Conservation (phyloP, 2,888 invertebrate genomes). For the Tipula vernalis region DNA sequence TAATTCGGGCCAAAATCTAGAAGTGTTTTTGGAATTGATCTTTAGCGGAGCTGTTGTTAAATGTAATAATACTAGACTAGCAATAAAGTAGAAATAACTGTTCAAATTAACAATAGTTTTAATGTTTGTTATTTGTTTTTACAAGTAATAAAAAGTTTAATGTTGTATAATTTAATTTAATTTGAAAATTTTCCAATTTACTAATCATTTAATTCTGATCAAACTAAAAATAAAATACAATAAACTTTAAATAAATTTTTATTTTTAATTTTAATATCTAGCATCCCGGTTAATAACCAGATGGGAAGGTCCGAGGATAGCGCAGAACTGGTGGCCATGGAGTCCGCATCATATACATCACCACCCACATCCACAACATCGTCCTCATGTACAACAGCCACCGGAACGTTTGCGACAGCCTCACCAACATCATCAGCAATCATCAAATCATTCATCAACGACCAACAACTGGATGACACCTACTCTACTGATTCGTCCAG, state of each 20-base stretch:
- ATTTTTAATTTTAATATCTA: background rate
- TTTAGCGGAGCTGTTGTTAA: too few relatives aligned
- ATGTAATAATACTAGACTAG: too few relatives aligned
- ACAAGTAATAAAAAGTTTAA: too few relatives aligned
- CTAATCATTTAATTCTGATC: background rate
- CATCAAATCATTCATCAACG: background rate
- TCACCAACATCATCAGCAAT: background rate
- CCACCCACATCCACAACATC: background rate
- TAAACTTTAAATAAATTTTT: background rate
- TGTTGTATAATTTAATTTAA: too few relatives aligned
- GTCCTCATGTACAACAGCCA: background rate
- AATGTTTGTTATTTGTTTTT: too few relatives aligned
- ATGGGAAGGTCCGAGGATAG: constrained; percentile 11
- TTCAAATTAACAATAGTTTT: too few relatives aligned
- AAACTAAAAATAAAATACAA: background rate
- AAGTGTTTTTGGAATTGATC: too few relatives aligned
- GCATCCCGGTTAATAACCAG: background rate
- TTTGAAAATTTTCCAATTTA: too few relatives aligned
- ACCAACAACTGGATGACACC: constrained; percentile 19
- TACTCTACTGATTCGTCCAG: constrained; percentile 20
- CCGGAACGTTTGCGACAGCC: background rate
- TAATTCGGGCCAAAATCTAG: too few relatives aligned
- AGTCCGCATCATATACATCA: constrained; percentile 12
- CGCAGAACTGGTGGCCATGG: constrained; percentile 14
- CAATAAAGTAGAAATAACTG: too few relatives aligned